Percentiles rank a stretch among this genome's conserved stretches.
Evolutionary conservation across 2,797 vertebrate species (phyloP).

Genomic region (Bucorvus abyssinicus): DNA sequence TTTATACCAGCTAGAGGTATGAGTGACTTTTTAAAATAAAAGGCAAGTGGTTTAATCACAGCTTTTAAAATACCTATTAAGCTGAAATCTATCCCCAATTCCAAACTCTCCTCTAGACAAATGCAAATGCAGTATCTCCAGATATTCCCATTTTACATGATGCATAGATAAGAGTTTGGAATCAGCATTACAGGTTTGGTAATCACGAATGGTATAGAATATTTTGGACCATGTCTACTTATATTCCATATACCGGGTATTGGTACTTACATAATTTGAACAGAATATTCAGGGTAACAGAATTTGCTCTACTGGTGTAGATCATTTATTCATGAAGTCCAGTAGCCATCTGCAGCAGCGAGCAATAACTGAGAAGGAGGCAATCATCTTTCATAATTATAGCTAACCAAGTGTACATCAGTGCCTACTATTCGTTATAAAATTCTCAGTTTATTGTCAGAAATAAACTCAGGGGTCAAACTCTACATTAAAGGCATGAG

Average conservation of each 20-base stretch:
- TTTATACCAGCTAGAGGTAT: neutral
- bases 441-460: conserved; percentile 6
- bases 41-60: neutral
- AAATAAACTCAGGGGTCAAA: conserved; percentile 27
- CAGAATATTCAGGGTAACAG: neutral
- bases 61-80: neutral
- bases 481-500: neutral
- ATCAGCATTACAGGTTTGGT: neutral
- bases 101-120: neutral
- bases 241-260: neutral
- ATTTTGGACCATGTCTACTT: neutral
- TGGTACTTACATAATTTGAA: neutral
- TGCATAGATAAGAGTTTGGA: neutral
- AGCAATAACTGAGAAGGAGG: conserved; percentile 13
- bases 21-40: neutral
- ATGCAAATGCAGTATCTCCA: neutral
- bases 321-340: conserved; percentile 43
- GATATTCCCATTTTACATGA: neutral
- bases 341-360: conserved; percentile 17
- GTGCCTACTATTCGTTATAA: neutral
- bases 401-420: neutral
- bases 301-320: neutral
- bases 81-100: neutral
- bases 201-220: neutral
- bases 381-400: conserved; percentile 42